Conservation (phyloP, 2,113 vertebrate genomes). For the Salvelinus fontinalis region DNA sequence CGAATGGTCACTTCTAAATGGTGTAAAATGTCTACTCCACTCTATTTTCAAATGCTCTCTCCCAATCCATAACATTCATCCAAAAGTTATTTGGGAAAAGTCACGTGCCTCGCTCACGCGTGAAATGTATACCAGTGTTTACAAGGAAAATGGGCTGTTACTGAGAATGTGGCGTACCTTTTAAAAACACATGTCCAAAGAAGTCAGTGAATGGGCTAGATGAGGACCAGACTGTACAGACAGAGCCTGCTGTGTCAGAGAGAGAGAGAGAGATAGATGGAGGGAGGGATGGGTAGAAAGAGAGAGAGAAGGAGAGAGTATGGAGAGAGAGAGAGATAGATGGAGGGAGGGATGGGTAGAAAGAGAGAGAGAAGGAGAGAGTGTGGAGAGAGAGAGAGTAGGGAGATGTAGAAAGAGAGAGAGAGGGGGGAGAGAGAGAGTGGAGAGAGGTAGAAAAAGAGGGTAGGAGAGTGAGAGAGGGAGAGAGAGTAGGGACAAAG, state of each 20-base stretch:
- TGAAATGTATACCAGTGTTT: conserved; percentile 9
- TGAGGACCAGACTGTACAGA: conserved; percentile 1
- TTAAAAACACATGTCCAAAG: conserved; percentile 1
- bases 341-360: no score
- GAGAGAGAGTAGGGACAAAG: no score
- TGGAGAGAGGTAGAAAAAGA: no score
- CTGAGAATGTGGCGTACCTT: conserved; percentile 8
- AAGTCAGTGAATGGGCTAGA: conserved; percentile 12
- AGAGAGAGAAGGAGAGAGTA: no score
- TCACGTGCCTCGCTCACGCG: neutral
- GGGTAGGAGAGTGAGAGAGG: no score
- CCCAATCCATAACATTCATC: neutral
- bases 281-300: neutral
- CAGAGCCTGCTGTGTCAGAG: neutral
- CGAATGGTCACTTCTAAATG: neutral
- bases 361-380: no score
- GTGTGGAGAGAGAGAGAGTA: no score
- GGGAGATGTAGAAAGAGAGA: no score
- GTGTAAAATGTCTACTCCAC: neutral
- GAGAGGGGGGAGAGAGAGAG: no score
- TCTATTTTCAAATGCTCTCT: neutral
- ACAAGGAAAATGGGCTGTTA: conserved; percentile 1
- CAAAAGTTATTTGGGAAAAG: conserved; percentile 2
- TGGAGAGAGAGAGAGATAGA: no score
- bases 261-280: no score